Conservation (phyloP, 2,113 vertebrate species). For the Lampris megalopsis region DNA sequence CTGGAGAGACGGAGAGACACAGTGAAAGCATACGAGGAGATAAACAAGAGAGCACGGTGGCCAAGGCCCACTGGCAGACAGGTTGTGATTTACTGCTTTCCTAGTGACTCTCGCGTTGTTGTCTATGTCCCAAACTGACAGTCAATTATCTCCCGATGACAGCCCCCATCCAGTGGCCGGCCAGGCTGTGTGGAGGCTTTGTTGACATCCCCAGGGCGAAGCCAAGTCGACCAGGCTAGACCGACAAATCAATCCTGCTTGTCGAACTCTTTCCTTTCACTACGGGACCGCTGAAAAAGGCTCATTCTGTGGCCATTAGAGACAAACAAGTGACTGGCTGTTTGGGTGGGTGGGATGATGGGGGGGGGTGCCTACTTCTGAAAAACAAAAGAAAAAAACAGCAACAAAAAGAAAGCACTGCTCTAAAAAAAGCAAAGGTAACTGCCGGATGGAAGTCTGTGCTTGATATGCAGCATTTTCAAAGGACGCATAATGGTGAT, state of each 20-base stretch:
- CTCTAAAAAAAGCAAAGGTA: slow-evolving; percentile 27
- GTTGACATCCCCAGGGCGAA: slow-evolving; percentile 51
- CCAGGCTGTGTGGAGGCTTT: slow-evolving; percentile 51
- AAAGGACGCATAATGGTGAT: slow-evolving; percentile 22
- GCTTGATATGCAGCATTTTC: slow-evolving; percentile 36
- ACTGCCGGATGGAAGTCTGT: slow-evolving; percentile 33
- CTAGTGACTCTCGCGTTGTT: slow-evolving; percentile 58
- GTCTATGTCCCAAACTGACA: slow-evolving; percentile 71
- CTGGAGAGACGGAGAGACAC: slow-evolving; percentile 3
- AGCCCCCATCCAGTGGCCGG: slow-evolving; percentile 46
- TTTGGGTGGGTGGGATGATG: background rate
- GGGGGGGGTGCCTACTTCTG: background rate
- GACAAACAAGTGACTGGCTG: slow-evolving; percentile 3
- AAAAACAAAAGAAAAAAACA: slow-evolving; percentile 7
- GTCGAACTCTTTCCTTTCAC: slow-evolving; percentile 23
- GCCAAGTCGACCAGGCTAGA: slow-evolving; percentile 48
- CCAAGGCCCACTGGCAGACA: slow-evolving; percentile 57
- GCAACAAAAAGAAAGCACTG: background rate
- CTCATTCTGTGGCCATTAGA: background rate
- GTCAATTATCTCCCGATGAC: slow-evolving; percentile 73
- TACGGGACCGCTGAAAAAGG: background rate
- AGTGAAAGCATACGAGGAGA: slow-evolving; percentile 11
- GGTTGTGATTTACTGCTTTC: slow-evolving; percentile 70
- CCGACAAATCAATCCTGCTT: slow-evolving; percentile 64
- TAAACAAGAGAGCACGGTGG: slow-evolving; percentile 33